Conservation (phyloP, 2,113 vertebrate genomes). For the Salvelinus fontinalis region DNA sequence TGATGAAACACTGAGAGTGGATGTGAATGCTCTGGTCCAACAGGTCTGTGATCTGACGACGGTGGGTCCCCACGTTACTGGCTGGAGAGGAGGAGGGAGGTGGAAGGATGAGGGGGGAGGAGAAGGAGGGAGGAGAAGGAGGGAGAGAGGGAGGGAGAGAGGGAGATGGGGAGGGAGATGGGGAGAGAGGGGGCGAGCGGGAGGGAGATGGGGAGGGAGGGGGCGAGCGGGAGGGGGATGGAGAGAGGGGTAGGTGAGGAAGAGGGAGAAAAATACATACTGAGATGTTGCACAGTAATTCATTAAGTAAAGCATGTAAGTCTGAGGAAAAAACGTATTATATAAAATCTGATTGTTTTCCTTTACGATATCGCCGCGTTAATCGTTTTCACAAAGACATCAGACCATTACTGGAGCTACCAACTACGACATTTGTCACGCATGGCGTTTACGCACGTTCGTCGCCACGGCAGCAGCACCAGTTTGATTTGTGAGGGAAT, state of each 20-base stretch:
- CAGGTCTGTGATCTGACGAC: conserved; percentile 94
- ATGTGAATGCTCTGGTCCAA: conserved; percentile 97
- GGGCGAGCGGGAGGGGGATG: not conserved
- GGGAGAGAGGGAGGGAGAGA: not conserved
- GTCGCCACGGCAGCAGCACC: conserved; percentile 8
- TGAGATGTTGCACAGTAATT: not conserved
- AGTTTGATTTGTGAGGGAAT: conserved; percentile 49
- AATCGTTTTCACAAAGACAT: not conserved
- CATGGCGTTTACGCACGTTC: conserved; percentile 1
- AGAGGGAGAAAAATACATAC: no score
- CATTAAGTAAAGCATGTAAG: no score
- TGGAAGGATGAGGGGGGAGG: not conserved
- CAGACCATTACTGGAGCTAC: conserved; percentile 1
- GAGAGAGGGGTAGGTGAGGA: not conserved
- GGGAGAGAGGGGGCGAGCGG: not conserved
- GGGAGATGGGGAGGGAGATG: no score
- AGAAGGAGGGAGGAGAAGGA: not conserved
- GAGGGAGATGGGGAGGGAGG: not conserved
- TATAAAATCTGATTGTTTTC: not conserved
- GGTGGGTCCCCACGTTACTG: conserved; percentile 85
- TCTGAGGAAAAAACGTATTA: not conserved
- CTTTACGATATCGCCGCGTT: not conserved
- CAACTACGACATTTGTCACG: conserved; percentile 13
- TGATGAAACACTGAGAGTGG: conserved; percentile 92
- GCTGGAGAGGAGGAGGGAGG: conserved; percentile 67